Evolutionary conservation across 2,113 vertebrate species (phyloP).

Genomic region (Eretmochelys imbricata): DNA sequence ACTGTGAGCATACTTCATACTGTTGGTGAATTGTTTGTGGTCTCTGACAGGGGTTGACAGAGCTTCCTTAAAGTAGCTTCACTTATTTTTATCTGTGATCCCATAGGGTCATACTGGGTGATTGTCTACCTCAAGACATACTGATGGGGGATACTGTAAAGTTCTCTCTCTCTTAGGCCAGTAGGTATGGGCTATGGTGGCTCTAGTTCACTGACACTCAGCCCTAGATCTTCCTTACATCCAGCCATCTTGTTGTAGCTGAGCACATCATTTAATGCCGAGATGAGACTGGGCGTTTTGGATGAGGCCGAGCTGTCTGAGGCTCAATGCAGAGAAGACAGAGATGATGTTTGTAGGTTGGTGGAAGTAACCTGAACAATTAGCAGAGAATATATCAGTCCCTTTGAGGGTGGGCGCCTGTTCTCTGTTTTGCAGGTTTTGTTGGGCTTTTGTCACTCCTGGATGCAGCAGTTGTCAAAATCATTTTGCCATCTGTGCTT

Average conservation of each 20-base stretch:
- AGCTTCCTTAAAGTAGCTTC: constrained; percentile 53
- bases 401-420: background rate
- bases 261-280: background rate
- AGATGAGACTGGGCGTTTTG: background rate
- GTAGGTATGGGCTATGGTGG: constrained; percentile 29
- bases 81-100: background rate
- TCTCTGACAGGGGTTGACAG: constrained; percentile 56
- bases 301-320: background rate
- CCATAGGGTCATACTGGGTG: constrained; percentile 68
- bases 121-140: constrained; percentile 65
- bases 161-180: background rate
- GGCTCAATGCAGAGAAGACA: fast-evolving
- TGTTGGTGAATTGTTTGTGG: constrained; percentile 42
- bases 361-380: background rate
- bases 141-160: constrained; percentile 26
- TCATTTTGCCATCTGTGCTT: background rate
- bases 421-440: background rate
- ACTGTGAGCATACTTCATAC: constrained; percentile 42
- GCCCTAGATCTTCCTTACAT: background rate
- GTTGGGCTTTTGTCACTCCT: background rate
- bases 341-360: background rate
- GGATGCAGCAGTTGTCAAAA: background rate
- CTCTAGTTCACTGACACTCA: background rate
- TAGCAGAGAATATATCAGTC: background rate
- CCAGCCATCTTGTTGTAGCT: fast-evolving